Evolutionary conservation across 2,888 invertebrate species (phyloP).

Genomic region (Timandra comae): DNA sequence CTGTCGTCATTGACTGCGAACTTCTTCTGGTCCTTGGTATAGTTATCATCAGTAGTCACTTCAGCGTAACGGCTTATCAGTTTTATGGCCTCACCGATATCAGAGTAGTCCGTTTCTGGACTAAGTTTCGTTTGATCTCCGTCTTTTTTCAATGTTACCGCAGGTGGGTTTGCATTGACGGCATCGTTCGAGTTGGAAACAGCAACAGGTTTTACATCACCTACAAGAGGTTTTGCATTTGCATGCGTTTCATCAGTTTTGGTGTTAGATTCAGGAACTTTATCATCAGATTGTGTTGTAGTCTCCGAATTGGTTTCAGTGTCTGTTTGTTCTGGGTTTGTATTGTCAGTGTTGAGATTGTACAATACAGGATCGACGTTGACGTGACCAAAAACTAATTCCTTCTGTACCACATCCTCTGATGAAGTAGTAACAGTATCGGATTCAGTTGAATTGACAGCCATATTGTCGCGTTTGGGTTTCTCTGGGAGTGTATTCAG

Average conservation of each 20-base stretch:
- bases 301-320: constrained; percentile 1
- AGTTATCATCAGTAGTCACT: constrained; percentile 69
- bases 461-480: constrained; percentile 64
- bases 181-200: constrained; percentile 11
- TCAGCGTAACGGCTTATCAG: constrained; percentile 69
- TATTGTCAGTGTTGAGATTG: constrained; percentile 31
- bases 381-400: constrained; percentile 63
- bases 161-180: constrained; percentile 21
- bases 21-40: constrained; percentile 57
- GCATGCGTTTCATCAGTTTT: constrained; percentile 1
- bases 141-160: constrained; percentile 40
- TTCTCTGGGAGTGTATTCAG: constrained; percentile 51
- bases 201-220: no score
- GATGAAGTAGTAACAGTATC: constrained; percentile 31
- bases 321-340: constrained; percentile 22
- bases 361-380: constrained; percentile 59
- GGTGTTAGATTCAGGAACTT: constrained; percentile 1
- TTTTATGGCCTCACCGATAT: constrained; percentile 70
- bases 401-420: constrained; percentile 60
- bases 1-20: constrained; percentile 47
- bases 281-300: constrained; percentile 6
- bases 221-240: constrained; percentile 13
- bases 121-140: constrained; percentile 55
- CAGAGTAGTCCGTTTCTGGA: constrained; percentile 67
- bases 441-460: constrained; percentile 39